Evolutionary conservation across 2,113 vertebrate genomes (phyloP).

Genomic region (Oryzias woworae): DNA sequence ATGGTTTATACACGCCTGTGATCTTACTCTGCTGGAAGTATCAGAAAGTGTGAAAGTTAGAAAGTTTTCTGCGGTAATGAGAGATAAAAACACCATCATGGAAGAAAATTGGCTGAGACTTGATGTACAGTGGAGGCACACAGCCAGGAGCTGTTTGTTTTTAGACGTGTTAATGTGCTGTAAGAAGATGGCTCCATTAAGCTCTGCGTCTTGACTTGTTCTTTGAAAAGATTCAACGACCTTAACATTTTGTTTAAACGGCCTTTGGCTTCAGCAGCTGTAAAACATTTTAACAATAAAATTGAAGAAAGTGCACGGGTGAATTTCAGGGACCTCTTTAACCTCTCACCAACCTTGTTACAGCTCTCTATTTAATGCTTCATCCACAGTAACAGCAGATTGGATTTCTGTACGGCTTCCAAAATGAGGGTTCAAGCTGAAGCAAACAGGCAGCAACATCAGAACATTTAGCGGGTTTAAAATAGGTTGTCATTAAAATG

Average conservation of each 20-base stretch:
- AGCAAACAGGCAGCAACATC: conserved; percentile 5
- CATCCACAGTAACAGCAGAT: conserved; percentile 24
- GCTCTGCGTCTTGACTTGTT: conserved; percentile 50
- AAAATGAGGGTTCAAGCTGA: conserved; percentile 27
- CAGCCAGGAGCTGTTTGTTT: conserved; percentile 56
- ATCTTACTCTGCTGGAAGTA: conserved; percentile 37
- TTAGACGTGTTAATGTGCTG: conserved; percentile 51
- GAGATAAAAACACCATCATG: conserved; percentile 26
- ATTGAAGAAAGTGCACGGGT: conserved; percentile 66
- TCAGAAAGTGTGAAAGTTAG: conserved; percentile 10
- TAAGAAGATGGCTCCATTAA: conserved; percentile 55
- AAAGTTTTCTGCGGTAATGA: conserved; percentile 13
- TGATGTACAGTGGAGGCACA: conserved; percentile 9
- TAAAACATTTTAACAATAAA: conserved; percentile 66
- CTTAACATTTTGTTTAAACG: conserved; percentile 60
- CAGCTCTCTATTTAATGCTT: conserved; percentile 51
- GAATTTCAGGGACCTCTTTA: conserved; percentile 59
- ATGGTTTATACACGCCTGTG: conserved; percentile 19
- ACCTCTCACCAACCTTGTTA: conserved; percentile 31
- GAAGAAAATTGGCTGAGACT: conserved; percentile 24
- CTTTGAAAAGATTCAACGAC: conserved; percentile 53
- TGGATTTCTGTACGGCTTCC: conserved; percentile 36
- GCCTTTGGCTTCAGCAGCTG: conserved; percentile 52
- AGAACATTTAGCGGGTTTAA: conserved; percentile 14
- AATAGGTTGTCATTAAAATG: conserved; percentile 13